Percentiles rank a stretch among this genome's conserved stretches.
Conservation (phyloP, 2,888 invertebrate species). For the Opisthograptis luteolata region DNA sequence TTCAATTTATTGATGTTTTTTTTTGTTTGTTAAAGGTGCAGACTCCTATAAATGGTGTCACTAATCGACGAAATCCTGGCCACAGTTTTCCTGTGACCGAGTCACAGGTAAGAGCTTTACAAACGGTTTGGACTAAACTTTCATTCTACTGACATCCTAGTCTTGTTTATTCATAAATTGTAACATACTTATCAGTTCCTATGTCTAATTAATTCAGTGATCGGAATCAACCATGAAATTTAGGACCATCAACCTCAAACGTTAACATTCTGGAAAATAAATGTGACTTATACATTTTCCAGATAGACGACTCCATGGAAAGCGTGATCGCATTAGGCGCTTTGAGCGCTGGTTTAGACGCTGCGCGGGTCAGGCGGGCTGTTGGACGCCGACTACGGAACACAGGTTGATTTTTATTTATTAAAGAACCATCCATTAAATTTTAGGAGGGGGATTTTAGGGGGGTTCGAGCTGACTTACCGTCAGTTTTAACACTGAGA, state of each 20-base stretch:
- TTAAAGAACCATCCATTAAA: no score
- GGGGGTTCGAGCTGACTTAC: no score
- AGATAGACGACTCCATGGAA: conserved; percentile 74
- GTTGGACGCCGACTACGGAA: conserved; percentile 57
- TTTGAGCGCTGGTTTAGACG: conserved; percentile 71
- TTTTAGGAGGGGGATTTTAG: no score
- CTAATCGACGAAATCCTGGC: conserved; percentile 55
- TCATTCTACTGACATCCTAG: not conserved
- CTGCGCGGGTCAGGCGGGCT: conserved; percentile 70
- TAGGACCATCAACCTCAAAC: no score
- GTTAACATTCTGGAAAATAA: no score
- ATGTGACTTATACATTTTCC: no score
- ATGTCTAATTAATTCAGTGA: no score
- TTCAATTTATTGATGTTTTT: not conserved
- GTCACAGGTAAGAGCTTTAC: conserved; percentile 52
- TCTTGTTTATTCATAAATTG: no score
- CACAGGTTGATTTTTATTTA: conserved; percentile 52
- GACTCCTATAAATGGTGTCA: conserved; percentile 56
- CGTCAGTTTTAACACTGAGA: no score
- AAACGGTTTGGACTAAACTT: not conserved
- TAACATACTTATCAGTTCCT: no score
- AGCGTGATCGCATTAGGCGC: conserved; percentile 63
- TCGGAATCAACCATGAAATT: no score
- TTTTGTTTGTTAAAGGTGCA: conserved; percentile 50
- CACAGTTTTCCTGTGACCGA: conserved; percentile 61